Evolutionary conservation across 2,888 invertebrate genomes (phyloP), one percentile per base, ranked within the genome.

Genomic region (Oscheius sp.): DNA sequence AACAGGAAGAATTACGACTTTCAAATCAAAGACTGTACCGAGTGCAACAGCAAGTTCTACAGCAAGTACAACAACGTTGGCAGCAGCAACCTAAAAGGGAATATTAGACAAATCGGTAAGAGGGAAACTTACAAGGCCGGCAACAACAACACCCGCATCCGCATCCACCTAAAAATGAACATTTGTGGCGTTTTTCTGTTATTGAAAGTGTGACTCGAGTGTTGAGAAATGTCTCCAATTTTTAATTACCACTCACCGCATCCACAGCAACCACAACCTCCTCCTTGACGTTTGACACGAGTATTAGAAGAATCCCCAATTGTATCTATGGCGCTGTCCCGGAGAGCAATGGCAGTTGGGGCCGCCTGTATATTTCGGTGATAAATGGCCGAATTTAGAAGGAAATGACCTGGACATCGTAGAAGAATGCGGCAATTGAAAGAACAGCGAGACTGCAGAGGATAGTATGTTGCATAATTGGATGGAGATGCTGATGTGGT

Each of bases 41-140:
- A 27, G 78, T 78, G 45, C 78, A 78, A 49, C 78, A 78, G 63
- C 78, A 76, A 18, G 77, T 77, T 63, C 72, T 73, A 66, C 77
- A 79, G 29, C 76, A 74, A 25, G 77, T 77, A 68, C 77, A 77
- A 35, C 77, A 79, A 70, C 76, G 74, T 21, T 74, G 74, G 53
- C 78, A 78, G 35, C 78, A 76, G 59, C 78, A 78, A 9, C 23
- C 77, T 74, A 46, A 70, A 74, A 73, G 71, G 13, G 16, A n/a
- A n/a, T 5, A 49, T 3, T 49, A 5, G 13, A 49, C 5, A 13
- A 69, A 46, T 66, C 53, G 49, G 64, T 56, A 5, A 16, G 58
- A 9, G 35, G 9, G 35, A 9, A 35, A 35, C 35, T 35, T 35
- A 58, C 16, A 58, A 5, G 16, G 58, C 58, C n/a, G 2, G n/a